Evolutionary conservation across 2,113 vertebrate species (phyloP).

Genomic region (Rhea americana): DNA sequence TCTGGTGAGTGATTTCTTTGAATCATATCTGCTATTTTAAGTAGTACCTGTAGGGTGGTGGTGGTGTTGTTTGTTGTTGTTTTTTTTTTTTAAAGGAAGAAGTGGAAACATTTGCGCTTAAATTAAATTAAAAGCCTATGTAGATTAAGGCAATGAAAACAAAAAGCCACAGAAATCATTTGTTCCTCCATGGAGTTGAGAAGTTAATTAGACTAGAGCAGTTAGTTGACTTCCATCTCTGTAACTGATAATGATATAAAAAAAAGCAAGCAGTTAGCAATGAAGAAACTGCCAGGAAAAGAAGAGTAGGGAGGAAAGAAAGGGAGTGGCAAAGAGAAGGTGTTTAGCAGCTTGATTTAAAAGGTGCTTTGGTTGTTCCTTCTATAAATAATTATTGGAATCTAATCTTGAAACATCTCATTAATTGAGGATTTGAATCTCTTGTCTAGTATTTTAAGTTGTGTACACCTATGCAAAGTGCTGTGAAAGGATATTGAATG

Average conservation of each 20-base stretch:
- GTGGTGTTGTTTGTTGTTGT: too few relatives aligned
- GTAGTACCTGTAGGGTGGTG: not conserved
- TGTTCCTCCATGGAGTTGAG: not conserved
- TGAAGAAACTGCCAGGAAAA: slow-evolving; percentile 5
- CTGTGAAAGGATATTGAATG: not conserved
- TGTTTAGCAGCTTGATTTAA: not conserved
- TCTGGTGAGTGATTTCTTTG: slow-evolving; percentile 82
- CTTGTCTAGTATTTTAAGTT: not conserved
- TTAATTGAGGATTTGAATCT: not conserved
- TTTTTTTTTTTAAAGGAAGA: not conserved
- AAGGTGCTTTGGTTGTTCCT: not conserved
- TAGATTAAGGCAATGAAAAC: not conserved
- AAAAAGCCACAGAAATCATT: not conserved
- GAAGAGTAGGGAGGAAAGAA: not conserved
- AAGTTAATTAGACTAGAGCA: not conserved
- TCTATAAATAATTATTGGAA: not conserved
- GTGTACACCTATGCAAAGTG: not conserved
- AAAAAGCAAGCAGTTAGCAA: not conserved
- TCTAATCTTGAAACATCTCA: not conserved
- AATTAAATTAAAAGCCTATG: not conserved
- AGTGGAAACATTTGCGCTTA: not conserved
- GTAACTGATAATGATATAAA: not conserved
- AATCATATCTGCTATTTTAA: not conserved
- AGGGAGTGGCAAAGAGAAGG: not conserved
- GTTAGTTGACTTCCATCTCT: not conserved